These are phyloP conservation scores for Lethrus apterus DNA, from an alignment of 1,140 invertebrate species.

Conservation along the genomic window DNA sequence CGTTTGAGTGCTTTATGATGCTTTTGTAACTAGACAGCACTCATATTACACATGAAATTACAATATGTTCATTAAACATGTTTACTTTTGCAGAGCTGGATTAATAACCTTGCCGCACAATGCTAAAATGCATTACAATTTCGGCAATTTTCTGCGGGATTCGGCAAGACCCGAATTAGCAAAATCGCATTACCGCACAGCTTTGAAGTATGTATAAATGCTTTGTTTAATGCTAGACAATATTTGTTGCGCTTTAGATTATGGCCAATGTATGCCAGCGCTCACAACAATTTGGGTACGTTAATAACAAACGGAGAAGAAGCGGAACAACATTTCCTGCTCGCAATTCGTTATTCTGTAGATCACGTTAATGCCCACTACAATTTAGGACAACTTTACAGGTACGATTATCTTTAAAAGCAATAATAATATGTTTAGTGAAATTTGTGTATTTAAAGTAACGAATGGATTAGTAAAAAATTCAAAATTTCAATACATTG, in stretches of 20 bases:
- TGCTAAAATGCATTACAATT: slow-evolving; percentile 89
- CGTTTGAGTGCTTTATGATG: too few relatives aligned
- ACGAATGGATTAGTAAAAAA: too few relatives aligned
- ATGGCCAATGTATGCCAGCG: slow-evolving; percentile 80
- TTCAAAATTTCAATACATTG: too few relatives aligned
- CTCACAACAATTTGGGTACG: slow-evolving; percentile 83
- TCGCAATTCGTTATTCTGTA: slow-evolving; percentile 65
- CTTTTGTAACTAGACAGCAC: too few relatives aligned
- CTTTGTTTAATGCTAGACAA: slow-evolving; percentile 12
- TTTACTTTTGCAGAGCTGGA: slow-evolving; percentile 78
- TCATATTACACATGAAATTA: too few relatives aligned
- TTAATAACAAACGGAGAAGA: slow-evolving; percentile 56
- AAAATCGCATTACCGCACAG: slow-evolving; percentile 70
- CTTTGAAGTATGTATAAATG: slow-evolving; percentile 62
- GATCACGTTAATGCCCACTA: slow-evolving; percentile 78
- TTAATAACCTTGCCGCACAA: slow-evolving; percentile 72
- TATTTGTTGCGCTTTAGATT: slow-evolving; percentile 50
- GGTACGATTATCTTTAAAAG: too few relatives aligned
- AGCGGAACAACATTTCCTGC: slow-evolving; percentile 69
- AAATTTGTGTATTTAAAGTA: too few relatives aligned
- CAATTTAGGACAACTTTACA: slow-evolving; percentile 76
- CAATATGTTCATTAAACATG: too few relatives aligned
- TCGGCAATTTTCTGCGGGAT: slow-evolving; percentile 79
- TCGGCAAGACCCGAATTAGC: slow-evolving; percentile 60
- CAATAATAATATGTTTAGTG: too few relatives aligned